Evolutionary conservation across 2,113 vertebrate species (phyloP).

Genomic region (Pardalotus punctatus): DNA sequence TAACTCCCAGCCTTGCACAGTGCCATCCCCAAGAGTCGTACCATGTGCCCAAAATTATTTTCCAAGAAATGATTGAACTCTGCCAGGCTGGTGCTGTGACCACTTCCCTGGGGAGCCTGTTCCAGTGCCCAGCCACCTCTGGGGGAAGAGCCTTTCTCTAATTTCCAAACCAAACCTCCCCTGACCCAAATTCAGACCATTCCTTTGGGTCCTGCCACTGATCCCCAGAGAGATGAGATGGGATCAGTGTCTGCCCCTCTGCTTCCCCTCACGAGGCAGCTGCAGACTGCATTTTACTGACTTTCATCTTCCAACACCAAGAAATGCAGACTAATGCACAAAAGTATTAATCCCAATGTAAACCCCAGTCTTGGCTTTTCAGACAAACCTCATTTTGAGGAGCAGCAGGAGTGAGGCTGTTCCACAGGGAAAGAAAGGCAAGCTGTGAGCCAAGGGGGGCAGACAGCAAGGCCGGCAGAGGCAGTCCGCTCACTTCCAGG

Average conservation of each 20-base stretch:
- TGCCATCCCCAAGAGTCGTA: background rate
- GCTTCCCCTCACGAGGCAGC: background rate
- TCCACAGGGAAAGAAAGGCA: background rate
- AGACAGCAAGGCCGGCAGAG: background rate
- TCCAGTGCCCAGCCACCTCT: too few species aligned
- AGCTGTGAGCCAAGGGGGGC: accelerated
- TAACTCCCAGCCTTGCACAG: background rate
- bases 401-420: background rate
- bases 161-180: background rate
- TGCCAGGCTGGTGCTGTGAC: background rate
- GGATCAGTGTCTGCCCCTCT: background rate
- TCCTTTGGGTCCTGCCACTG: background rate
- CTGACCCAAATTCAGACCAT: background rate
- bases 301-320: background rate
- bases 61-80: background rate
- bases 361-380: background rate
- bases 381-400: background rate
- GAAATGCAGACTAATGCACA: background rate
- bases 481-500: background rate
- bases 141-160: background rate
- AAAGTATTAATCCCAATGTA: background rate
- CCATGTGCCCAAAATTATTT: too few species aligned
- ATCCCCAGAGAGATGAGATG: background rate
- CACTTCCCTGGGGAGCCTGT: background rate
- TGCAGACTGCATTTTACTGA: background rate